Base-by-base conservation (phyloP, 2,888 invertebrate genomes). In the Cerastoderma edule region DNA sequence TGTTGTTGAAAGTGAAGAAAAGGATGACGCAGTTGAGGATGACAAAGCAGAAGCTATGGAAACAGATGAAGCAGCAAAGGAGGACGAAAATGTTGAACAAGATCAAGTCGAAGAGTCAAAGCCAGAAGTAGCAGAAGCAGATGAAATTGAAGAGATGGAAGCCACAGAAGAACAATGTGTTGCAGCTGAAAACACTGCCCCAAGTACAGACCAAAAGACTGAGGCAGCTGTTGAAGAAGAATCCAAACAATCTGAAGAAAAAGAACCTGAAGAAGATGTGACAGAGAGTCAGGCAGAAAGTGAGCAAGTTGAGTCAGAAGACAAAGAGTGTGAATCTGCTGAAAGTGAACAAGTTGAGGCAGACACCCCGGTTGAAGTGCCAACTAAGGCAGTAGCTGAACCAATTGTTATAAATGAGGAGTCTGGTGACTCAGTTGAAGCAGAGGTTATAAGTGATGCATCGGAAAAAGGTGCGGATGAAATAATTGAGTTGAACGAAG, bases 371-470 rank as follows among this genome's bases (percentile, higher is more conserved):
- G 48, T 33, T 16, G 19, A 10, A 48, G 39, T 24, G 16, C 1
- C 27, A 64, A 28, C 46, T 24, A 27, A 5, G 24, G 50, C 2
- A 32, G 46, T n/a, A 39, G 46, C 33, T 39, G 60, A 39, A 22
- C 60, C 60, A 24, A 60, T 60, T 27, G 67, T 46, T 50, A 60
- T 50, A 28, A 64, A 50, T 50, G 70, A 70, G 48, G 63, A 70
- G 8, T 48, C 63, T 30, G 66, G 56, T 64, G 65, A 70, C 63
- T 67, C 68, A 32, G 63, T 44, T 32, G 50, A 60, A n/a, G 39
- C 60, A 57, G 71, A 72, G 72, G 71, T 30, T n/a, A 72, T 65
- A 46, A 66, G 57, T 39, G 75, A 80, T 32, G 46, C 27, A 6
- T 67, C 50, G 19, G 67, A 66, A 46, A 67, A 74, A 32, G 67